Evolutionary conservation across 1,140 invertebrate species (phyloP).

Genomic region (Laodelphax striatellus): DNA sequence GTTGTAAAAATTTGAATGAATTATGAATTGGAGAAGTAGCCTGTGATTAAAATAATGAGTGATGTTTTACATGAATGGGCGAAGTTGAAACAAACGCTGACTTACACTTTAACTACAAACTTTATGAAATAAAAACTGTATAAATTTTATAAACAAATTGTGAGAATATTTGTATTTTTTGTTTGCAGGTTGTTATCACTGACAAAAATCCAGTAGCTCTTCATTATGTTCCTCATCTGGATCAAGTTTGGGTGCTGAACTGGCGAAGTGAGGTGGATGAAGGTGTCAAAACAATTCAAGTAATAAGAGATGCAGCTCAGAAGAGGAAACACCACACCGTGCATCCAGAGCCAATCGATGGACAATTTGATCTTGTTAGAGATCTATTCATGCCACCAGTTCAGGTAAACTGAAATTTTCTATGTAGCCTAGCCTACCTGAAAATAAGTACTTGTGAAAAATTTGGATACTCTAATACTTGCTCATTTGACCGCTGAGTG

Average conservation of each 20-base stretch:
- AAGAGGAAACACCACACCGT: slow-evolving; percentile 66
- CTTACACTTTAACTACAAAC: no score
- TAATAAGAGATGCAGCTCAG: slow-evolving; percentile 63
- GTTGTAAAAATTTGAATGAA: no score
- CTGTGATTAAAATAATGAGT: no score
- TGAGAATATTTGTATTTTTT: no score
- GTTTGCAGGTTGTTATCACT: slow-evolving; percentile 51
- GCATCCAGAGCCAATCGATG: slow-evolving; percentile 67
- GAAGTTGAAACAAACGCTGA: no score
- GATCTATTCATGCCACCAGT: slow-evolving; percentile 56
- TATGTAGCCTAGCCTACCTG: not conserved
- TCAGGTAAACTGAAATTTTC: slow-evolving; percentile 29
- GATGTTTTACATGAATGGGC: no score
- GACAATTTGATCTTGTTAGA: slow-evolving; percentile 64
- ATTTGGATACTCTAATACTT: not conserved
- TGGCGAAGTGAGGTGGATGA: slow-evolving; percentile 46
- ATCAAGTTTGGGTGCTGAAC: slow-evolving; percentile 71
- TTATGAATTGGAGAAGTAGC: no score
- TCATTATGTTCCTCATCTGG: slow-evolving; percentile 57
- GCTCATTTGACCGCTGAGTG: no score
- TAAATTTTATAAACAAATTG: no score
- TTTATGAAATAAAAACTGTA: no score
- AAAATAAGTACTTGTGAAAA: not conserved
- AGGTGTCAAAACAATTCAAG: slow-evolving; percentile 60
- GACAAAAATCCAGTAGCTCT: slow-evolving; percentile 63